phyloP scores from a whole-genome alignment of 1,140 invertebrate species.

The Drosophila orena region DNA sequence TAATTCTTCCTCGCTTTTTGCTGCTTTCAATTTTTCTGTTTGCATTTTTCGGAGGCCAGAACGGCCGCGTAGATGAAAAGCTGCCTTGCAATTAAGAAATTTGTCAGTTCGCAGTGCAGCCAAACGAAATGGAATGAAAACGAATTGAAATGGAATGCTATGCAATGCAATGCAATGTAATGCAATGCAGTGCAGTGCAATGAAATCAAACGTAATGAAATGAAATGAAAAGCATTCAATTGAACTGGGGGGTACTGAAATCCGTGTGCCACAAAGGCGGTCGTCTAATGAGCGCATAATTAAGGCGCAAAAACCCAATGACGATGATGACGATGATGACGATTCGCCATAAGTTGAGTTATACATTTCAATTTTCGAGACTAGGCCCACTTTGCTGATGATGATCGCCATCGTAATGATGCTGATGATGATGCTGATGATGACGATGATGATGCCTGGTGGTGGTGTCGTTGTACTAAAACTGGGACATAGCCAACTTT shows the following conservation, averaged over 20 bases:
- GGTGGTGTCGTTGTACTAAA: slow-evolving; percentile 53
- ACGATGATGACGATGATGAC: slow-evolving; percentile 1
- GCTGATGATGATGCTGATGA: slow-evolving; percentile 11
- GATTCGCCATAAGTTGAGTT: slow-evolving; percentile 15
- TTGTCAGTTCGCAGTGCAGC: slow-evolving; percentile 68
- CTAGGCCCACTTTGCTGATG: slow-evolving; percentile 1
- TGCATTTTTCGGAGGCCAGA: slow-evolving; percentile 33
- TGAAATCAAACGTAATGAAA: slow-evolving; percentile 41
- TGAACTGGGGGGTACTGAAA: slow-evolving; percentile 44
- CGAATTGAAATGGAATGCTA: not conserved
- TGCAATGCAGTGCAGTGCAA: not conserved
- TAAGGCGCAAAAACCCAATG: slow-evolving; percentile 17
- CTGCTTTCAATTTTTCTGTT: slow-evolving; percentile 36
- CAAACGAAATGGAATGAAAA: slow-evolving; percentile 34
- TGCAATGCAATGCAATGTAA: slow-evolving; percentile 1
- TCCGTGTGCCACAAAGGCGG: slow-evolving; percentile 16
- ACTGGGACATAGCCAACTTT: slow-evolving; percentile 62
- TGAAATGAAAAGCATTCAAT: slow-evolving; percentile 78
- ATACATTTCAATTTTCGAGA: slow-evolving; percentile 11
- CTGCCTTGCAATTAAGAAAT: slow-evolving; percentile 78
- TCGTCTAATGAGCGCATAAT: slow-evolving; percentile 58
- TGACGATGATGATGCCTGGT: slow-evolving; percentile 4
- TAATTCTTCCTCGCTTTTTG: slow-evolving; percentile 15
- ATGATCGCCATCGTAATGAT: not conserved
- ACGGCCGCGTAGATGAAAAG: slow-evolving; percentile 48